Percentiles rank a stretch among this genome's conserved stretches.
phyloP scores from a whole-genome alignment of 1,140 invertebrate genomes.

The Rhyacophila brunnea region DNA sequence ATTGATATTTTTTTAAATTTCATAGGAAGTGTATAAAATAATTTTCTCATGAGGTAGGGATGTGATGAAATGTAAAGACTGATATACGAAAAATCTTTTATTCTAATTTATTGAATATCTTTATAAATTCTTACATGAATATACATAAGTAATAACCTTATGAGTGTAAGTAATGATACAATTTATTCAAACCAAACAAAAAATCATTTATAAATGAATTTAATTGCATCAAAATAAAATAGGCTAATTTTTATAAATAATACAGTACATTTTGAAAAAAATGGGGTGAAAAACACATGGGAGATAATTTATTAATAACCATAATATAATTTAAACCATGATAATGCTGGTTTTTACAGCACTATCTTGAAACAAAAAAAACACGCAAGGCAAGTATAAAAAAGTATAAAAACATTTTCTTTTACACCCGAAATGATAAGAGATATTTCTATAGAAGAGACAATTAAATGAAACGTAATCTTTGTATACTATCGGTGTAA shows the following conservation, averaged over 20 bases:
- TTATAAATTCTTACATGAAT: conserved; percentile 31
- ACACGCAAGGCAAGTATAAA: conserved; percentile 26
- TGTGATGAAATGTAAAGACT: neutral
- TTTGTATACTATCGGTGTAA: conserved; percentile 28
- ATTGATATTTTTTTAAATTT: no score
- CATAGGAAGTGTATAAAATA: no score
- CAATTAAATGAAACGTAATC: conserved; percentile 23
- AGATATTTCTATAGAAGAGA: conserved; percentile 1
- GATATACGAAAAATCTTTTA: conserved; percentile 32
- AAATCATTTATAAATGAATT: conserved; percentile 3
- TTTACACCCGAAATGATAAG: conserved; percentile 13
- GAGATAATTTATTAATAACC: no score
- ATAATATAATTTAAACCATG: no score
- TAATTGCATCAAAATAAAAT: neutral
- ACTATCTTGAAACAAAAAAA: conserved; percentile 4
- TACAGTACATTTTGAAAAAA: no score
- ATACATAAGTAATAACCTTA: conserved; percentile 33
- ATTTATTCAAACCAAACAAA: conserved; percentile 23
- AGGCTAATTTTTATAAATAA: neutral
- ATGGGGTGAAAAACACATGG: no score
- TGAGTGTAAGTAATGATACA: conserved; percentile 31
- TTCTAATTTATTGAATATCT: conserved; percentile 32
- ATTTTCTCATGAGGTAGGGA: no score
- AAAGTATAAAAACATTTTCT: conserved; percentile 26
- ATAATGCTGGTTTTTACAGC: no score